Percentiles rank a stretch among this genome's conserved stretches.
Conservation (phyloP, 2,797 vertebrate genomes). For the Liparis tanakae region DNA sequence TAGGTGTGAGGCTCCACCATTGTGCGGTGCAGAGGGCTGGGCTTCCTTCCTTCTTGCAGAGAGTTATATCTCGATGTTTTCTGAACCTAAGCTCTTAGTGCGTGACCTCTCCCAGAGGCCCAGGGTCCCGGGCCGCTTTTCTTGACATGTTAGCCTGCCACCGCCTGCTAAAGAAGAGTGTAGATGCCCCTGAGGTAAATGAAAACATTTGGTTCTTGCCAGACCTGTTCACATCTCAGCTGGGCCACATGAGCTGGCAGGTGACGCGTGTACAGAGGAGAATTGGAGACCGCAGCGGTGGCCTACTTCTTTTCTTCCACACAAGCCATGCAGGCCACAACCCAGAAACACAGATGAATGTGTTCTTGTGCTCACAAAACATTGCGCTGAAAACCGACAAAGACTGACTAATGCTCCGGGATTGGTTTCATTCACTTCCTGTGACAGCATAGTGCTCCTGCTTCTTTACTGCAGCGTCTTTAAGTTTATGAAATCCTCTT, state of each 20-base stretch:
- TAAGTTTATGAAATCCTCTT: slow-evolving; percentile 18
- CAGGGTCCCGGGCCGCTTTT: slow-evolving; percentile 66
- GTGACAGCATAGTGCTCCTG: background rate
- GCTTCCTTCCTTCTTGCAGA: slow-evolving; percentile 13
- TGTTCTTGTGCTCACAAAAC: slow-evolving; percentile 60
- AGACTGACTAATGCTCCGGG: slow-evolving; percentile 51
- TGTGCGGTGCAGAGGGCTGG: slow-evolving; percentile 17
- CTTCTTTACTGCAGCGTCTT: background rate
- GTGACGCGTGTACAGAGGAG: slow-evolving; percentile 77
- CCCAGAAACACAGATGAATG: slow-evolving; percentile 71
- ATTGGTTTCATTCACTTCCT: slow-evolving; percentile 29
- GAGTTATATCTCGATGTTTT: slow-evolving; percentile 59
- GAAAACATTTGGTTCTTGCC: slow-evolving; percentile 84
- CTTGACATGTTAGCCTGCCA: slow-evolving; percentile 78
- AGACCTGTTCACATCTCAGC: slow-evolving; percentile 78
- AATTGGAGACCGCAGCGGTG: slow-evolving; percentile 70
- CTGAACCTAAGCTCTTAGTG: slow-evolving; percentile 63
- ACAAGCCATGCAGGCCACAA: slow-evolving; percentile 59
- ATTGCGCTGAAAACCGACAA: slow-evolving; percentile 49
- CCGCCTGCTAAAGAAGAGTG: slow-evolving; percentile 73
- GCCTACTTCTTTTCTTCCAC: slow-evolving; percentile 76
- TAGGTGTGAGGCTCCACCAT: background rate
- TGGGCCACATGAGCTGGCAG: slow-evolving; percentile 78
- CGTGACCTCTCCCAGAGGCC: slow-evolving; percentile 71
- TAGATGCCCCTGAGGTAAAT: slow-evolving; percentile 81